Base-by-base conservation (phyloP, 2,113 vertebrate genomes). In the Orientallactaga bullata region DNA sequence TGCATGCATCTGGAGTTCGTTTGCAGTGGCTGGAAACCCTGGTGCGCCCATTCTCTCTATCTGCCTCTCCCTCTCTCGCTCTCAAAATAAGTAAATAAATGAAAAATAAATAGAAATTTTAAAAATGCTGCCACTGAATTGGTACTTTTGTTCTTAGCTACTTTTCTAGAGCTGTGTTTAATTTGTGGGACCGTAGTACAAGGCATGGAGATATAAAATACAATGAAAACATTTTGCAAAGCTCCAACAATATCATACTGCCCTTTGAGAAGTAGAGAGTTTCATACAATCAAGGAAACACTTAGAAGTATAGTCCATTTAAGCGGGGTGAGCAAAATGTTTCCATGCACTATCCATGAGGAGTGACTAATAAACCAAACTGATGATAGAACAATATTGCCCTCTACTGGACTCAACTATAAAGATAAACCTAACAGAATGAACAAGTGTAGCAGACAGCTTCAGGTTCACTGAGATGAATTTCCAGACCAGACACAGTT, bases 351-450 rank as follows among this genome's bases (percentile, higher is more conserved):
- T 78, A 13, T 51, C 20, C 66, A 55, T 0, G 8, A 0, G 71
- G 76, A 69, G 65, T 32, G 9, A 3, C 16, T 37, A 20, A 66
- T 60, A 58, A 55, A 74, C 71, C 16, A 93, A 47, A 97, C 89
- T 42, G 42, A 95, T 42, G 39, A 95, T 95, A 85, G 35, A 89
- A 88, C 97, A 97, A 97, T 90, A 95, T 35, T 96, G 95, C 98
- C 98, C 98, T 97, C 98, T 98, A 96, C 96, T 91, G 98, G 98
- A 90, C 35, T 55, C 66, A 76, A 93, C 55, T 91, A 90, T 84
- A 97, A 97, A 95, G 92, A 55, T 42, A 83, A 95, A 73, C 55
- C 71, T 66, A 30, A 78, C 90, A 79, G 80, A 92, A 79, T 16
- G n/a, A n/a, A n/a, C n/a, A n/a, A n/a, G n/a, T n/a, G n/a, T n/a